Evolutionary conservation across 2,113 vertebrate genomes (phyloP).

Genomic region (Garra rufa): DNA sequence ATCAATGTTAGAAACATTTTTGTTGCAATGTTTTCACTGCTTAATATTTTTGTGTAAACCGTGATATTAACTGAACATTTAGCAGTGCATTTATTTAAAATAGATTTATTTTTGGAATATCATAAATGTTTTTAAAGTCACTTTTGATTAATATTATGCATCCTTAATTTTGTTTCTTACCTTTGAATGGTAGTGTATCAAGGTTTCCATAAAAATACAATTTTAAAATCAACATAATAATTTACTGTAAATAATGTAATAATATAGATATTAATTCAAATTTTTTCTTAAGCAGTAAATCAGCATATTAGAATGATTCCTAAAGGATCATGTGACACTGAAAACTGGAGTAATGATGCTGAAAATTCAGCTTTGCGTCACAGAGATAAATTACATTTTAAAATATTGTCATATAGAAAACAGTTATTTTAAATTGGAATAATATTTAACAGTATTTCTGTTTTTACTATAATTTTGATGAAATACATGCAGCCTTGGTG

Average conservation of each 20-base stretch:
- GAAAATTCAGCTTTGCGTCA: neutral
- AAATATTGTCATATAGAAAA: neutral
- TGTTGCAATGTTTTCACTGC: neutral
- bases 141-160: neutral
- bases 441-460: neutral
- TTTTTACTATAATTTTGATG: too few relatives aligned
- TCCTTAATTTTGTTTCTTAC: too few relatives aligned
- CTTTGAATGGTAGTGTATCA: neutral
- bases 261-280: neutral
- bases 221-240: neutral
- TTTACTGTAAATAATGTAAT: neutral
- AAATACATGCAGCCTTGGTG: neutral
- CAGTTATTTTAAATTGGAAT: neutral
- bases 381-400: neutral
- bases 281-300: neutral
- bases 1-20: neutral
- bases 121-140: neutral
- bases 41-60: neutral
- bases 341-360: neutral
- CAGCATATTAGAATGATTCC: neutral
- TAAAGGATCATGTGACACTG: too few relatives aligned
- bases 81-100: neutral
- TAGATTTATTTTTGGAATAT: neutral
- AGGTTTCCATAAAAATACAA: neutral
- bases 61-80: neutral